phyloP scores from a whole-genome alignment of 2,113 vertebrate species.

The Castor canadensis region DNA sequence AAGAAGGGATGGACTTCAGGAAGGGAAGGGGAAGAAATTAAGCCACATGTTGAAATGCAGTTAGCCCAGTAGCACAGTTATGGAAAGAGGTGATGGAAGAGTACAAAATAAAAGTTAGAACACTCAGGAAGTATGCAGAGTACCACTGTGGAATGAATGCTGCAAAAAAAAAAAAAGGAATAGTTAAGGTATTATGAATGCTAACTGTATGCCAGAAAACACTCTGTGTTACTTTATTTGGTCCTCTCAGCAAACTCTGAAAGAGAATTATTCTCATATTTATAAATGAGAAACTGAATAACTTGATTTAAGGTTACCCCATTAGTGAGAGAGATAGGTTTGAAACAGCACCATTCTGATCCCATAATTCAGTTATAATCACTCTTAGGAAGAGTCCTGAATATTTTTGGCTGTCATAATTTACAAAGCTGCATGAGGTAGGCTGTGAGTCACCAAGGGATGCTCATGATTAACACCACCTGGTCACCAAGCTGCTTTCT shows the following conservation, averaged over 20 bases:
- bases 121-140: background rate
- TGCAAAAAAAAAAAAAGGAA: no score
- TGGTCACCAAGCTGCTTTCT: background rate
- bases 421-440: background rate
- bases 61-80: background rate
- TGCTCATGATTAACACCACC: background rate
- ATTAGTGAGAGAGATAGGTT: background rate
- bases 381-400: background rate
- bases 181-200: background rate
- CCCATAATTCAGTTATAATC: rapidly evolving
- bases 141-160: rapidly evolving
- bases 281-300: background rate
- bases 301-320: background rate
- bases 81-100: background rate
- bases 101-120: background rate
- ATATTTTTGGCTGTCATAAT: background rate
- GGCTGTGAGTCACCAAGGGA: background rate
- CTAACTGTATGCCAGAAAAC: background rate
- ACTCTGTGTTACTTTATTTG: background rate
- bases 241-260: background rate
- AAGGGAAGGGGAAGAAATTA: background rate
- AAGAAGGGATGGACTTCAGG: background rate
- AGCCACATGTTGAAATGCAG: rapidly evolving
- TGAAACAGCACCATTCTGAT: background rate
- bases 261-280: background rate